Evolutionary conservation across 2,888 invertebrate genomes (phyloP).

Genomic region (Hydrotaea diabolus): DNA sequence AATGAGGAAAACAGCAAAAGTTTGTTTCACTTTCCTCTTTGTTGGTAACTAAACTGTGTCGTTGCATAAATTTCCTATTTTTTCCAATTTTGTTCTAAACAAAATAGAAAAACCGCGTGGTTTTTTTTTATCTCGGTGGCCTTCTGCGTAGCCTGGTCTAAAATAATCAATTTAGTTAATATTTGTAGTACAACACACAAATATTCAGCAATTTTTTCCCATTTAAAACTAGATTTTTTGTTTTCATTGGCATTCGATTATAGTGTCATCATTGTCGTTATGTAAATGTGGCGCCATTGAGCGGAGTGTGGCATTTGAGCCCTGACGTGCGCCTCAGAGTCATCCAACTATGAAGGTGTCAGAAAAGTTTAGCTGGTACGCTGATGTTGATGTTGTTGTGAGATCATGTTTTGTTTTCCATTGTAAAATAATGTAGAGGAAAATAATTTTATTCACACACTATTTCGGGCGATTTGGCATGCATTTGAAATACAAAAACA

Average conservation of each 20-base stretch:
- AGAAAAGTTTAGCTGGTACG: neutral
- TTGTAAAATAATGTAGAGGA: too few species aligned
- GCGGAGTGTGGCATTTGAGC: slow-evolving; percentile 4
- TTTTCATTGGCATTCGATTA: neutral
- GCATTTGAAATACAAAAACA: too few species aligned
- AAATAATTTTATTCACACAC: too few species aligned
- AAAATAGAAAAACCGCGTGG: neutral
- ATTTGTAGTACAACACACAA: neutral
- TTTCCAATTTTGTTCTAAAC: slow-evolving; percentile 14
- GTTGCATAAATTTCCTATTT: slow-evolving; percentile 57
- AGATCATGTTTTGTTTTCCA: too few species aligned
- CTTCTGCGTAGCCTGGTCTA: neutral
- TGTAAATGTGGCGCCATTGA: slow-evolving; percentile 1
- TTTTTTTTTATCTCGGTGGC: neutral
- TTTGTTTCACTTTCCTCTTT: slow-evolving; percentile 56
- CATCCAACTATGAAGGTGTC: slow-evolving; percentile 3
- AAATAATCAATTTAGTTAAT: slow-evolving; percentile 19
- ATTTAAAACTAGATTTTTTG: slow-evolving; percentile 5
- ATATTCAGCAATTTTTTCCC: neutral
- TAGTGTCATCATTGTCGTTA: neutral
- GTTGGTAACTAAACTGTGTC: slow-evolving; percentile 49
- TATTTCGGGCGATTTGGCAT: too few species aligned
- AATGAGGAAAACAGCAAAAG: slow-evolving; percentile 40
- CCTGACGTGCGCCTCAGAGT: neutral
- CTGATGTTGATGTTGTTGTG: too few species aligned